A percentile compares a stretch with the other conserved stretches of the same genome.
These are phyloP conservation scores for Megamerina dolium DNA, from an alignment of 2,888 invertebrate genomes.

Conservation along the genomic window DNA sequence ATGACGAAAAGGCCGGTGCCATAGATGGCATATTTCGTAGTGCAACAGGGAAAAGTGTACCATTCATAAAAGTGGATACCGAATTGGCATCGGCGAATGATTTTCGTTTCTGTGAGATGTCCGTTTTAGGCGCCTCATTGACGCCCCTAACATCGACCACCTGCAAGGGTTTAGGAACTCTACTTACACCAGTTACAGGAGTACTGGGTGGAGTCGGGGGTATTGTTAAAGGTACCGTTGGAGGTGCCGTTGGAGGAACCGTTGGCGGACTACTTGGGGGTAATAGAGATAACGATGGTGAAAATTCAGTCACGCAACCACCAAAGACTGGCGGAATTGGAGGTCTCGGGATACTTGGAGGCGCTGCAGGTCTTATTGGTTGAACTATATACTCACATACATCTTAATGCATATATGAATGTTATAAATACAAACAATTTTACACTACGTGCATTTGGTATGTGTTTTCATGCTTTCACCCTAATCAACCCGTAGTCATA, in stretches of 20 bases:
- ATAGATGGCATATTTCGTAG: constrained; percentile 40
- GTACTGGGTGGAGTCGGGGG: constrained; percentile 26
- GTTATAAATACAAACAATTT: too few species aligned
- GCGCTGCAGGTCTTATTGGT: not conserved
- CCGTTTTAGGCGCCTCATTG: constrained; percentile 39
- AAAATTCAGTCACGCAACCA: not conserved
- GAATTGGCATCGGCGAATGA: constrained; percentile 50
- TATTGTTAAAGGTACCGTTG: constrained; percentile 14
- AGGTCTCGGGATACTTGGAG: constrained; percentile 1
- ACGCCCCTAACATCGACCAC: constrained; percentile 36
- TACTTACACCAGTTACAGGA: constrained; percentile 24
- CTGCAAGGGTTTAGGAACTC: constrained; percentile 33
- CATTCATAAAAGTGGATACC: constrained; percentile 54
- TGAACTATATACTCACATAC: not conserved
- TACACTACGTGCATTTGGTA: too few species aligned
- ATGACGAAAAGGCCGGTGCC: not conserved
- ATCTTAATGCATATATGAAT: not conserved
- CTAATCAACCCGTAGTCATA: too few species aligned
- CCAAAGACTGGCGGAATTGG: constrained; percentile 7
- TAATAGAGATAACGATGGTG: not conserved
- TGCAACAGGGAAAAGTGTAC: constrained; percentile 48
- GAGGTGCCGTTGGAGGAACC: not conserved
- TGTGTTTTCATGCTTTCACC: too few species aligned
- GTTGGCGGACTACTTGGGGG: constrained; percentile 1
- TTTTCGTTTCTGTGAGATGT: constrained; percentile 48